Evolutionary conservation across 92 coral and sea anemone species (phyloP).

Genomic region (Pocillopora meandrina): DNA sequence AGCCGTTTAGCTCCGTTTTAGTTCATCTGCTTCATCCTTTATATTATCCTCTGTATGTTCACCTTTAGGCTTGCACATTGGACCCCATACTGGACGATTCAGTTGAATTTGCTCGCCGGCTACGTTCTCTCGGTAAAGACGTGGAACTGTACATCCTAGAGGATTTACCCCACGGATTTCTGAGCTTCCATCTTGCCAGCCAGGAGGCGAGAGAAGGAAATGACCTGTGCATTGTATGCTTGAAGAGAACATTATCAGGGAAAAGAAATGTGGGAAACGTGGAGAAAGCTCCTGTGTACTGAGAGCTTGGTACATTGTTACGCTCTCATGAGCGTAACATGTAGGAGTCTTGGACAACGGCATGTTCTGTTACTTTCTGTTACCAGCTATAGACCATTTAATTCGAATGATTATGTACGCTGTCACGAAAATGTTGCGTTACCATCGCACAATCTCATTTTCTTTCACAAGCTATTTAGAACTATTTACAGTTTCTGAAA

Average conservation of each 20-base stretch:
- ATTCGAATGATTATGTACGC: no score
- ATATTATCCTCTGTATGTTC: neutral
- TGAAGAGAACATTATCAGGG: constrained; percentile 82
- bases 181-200: constrained; percentile 86
- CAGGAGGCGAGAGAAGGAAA: constrained; percentile 97
- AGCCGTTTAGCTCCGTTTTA: no score
- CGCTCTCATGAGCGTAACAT: neutral
- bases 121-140: constrained; percentile 76
- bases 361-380: no score
- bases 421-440: no score
- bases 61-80: constrained; percentile 86
- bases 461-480: no score
- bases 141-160: constrained; percentile 90
- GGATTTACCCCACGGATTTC: constrained; percentile 95
- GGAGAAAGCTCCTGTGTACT: constrained; percentile 77
- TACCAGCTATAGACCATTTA: no score
- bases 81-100: constrained; percentile 98
- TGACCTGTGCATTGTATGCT: constrained; percentile 82
- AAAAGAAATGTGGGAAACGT: constrained; percentile 58
- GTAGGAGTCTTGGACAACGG: no score
- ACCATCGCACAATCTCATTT: no score
- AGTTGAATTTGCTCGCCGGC: constrained; percentile 92
- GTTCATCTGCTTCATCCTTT: no score
- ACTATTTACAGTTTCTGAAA: no score
- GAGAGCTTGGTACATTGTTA: neutral